phyloP scores from a whole-genome alignment of 1,140 invertebrate genomes.

The Triops cancriformis region DNA sequence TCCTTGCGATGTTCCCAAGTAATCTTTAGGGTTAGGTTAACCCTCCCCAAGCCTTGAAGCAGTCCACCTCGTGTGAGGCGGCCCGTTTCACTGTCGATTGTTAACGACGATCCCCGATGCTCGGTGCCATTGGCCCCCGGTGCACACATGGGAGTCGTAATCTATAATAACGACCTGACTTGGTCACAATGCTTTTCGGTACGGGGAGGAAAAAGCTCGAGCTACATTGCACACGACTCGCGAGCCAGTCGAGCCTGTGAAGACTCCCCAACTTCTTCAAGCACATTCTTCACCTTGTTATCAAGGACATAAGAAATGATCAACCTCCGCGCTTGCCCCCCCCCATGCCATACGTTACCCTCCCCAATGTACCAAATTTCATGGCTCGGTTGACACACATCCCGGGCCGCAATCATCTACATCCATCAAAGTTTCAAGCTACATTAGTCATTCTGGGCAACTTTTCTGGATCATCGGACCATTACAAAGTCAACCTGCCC shows the following conservation, averaged over 20 bases:
- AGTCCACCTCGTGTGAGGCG: not conserved
- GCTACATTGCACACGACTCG: not conserved
- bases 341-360: not conserved
- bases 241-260: not conserved
- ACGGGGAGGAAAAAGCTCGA: not conserved
- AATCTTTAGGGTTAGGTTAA: too few species aligned
- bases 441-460: constrained; percentile 6
- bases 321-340: not conserved
- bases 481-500: not conserved
- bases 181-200: not conserved
- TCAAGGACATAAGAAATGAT: constrained; percentile 8
- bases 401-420: not conserved
- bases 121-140: not conserved
- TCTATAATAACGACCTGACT: constrained; percentile 5
- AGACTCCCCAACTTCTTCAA: not conserved
- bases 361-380: not conserved
- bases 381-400: constrained; percentile 3
- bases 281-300: constrained; percentile 13
- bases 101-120: constrained; percentile 4
- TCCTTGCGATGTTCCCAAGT: too few species aligned
- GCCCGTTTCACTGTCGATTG: not conserved
- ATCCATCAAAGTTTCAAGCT: constrained; percentile 1
- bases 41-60: too few species aligned
- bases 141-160: constrained; percentile 7
- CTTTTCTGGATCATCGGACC: constrained; percentile 4